Percentiles rank a stretch among this genome's conserved stretches.
phyloP scores from a whole-genome alignment of 2,888 invertebrate species.

The Eupithecia subfuscata region DNA sequence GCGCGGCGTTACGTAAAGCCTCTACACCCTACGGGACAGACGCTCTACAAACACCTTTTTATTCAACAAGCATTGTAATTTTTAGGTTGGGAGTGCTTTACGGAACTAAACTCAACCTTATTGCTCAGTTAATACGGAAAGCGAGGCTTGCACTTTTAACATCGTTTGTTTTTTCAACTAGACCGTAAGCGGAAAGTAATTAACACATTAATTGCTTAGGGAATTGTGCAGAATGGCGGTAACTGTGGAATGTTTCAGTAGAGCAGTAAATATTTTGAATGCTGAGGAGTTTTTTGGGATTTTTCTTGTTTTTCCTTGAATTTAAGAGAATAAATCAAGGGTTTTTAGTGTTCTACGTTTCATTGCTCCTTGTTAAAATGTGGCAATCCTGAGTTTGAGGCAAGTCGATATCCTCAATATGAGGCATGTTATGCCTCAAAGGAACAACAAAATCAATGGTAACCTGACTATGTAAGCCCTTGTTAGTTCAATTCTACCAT shows the following conservation, averaged over 20 bases:
- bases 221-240: conserved; percentile 7
- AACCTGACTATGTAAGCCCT: too few species aligned
- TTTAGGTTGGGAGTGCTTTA: conserved; percentile 8
- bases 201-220: conserved; percentile 31
- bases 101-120: conserved; percentile 16
- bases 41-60: background rate
- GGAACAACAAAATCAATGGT: background rate
- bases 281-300: background rate
- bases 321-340: background rate
- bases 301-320: background rate
- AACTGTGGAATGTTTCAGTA: background rate
- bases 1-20: background rate
- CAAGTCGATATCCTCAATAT: background rate
- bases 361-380: background rate
- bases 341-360: background rate
- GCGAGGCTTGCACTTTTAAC: background rate
- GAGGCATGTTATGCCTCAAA: background rate
- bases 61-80: conserved; percentile 1
- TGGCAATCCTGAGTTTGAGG: background rate
- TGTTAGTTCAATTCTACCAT: too few species aligned
- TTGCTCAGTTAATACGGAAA: conserved; percentile 10
- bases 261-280: background rate
- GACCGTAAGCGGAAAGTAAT: conserved; percentile 39
- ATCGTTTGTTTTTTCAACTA: conserved; percentile 10
- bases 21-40: conserved; percentile 8